phyloP scores from a whole-genome alignment of 1,140 invertebrate species.

The Helicoverpa armigera region DNA sequence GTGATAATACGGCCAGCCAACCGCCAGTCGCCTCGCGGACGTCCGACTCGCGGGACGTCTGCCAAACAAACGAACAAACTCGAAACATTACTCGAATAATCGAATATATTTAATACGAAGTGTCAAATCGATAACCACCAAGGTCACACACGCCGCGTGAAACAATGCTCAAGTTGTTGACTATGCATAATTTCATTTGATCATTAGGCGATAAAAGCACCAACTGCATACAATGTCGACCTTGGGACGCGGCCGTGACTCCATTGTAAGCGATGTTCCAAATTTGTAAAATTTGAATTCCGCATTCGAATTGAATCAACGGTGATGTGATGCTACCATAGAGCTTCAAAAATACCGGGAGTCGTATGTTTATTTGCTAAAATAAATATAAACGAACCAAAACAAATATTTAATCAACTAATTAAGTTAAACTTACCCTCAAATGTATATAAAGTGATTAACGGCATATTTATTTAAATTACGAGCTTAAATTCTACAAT shows the following conservation, averaged over 20 bases:
- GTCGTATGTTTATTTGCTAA: constrained; percentile 32
- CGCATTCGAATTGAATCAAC: constrained; percentile 51
- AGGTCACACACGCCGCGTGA: constrained; percentile 37
- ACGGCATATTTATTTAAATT: constrained; percentile 30
- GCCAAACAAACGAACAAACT: constrained; percentile 68
- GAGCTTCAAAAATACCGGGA: background rate
- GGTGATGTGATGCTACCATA: constrained; percentile 19
- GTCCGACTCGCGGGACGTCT: constrained; percentile 70
- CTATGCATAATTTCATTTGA: constrained; percentile 74
- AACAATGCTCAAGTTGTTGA: constrained; percentile 48
- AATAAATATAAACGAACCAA: constrained; percentile 38
- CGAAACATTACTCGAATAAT: constrained; percentile 74
- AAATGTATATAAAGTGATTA: constrained; percentile 10
- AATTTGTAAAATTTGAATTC: constrained; percentile 71
- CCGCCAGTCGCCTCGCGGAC: constrained; percentile 72
- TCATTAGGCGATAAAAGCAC: constrained; percentile 68
- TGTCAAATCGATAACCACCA: constrained; percentile 46
- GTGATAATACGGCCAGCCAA: constrained; percentile 63
- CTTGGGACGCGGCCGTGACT: constrained; percentile 69
- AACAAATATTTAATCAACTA: background rate
- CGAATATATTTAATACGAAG: constrained; percentile 57
- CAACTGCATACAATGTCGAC: constrained; percentile 64
- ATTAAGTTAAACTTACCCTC: background rate
- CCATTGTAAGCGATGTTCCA: constrained; percentile 55
- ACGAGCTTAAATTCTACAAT: background rate